Evolutionary conservation across 2,888 invertebrate species (phyloP).

Genomic region (Empis livida): DNA sequence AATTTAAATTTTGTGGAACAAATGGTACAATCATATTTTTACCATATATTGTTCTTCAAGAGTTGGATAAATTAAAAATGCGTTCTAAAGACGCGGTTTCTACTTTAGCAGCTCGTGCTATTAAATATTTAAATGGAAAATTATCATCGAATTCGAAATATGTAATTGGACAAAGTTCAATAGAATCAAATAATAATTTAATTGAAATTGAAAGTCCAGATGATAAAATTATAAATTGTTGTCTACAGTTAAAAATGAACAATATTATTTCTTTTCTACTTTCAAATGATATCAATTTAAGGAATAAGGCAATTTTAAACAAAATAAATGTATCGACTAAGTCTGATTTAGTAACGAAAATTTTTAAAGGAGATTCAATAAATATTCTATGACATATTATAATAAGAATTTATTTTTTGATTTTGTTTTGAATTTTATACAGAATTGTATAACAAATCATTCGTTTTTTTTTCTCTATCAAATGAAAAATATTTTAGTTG

Average conservation of each 20-base stretch:
- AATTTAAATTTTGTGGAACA: slow-evolving; percentile 21
- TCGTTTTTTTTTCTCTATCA: too few species aligned
- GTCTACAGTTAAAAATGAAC: slow-evolving; percentile 35
- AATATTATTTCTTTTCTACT: slow-evolving; percentile 35
- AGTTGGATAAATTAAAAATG: slow-evolving; percentile 38
- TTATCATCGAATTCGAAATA: slow-evolving; percentile 16
- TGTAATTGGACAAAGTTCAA: slow-evolving; percentile 37
- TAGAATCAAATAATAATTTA: slow-evolving; percentile 33
- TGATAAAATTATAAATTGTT: slow-evolving; percentile 41
- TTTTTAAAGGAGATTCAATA: too few species aligned
- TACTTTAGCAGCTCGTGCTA: slow-evolving; percentile 19
- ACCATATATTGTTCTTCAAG: slow-evolving; percentile 42
- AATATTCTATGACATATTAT: too few species aligned
- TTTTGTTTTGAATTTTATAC: too few species aligned
- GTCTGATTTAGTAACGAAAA: slow-evolving; percentile 17
- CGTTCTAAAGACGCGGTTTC: slow-evolving; percentile 16
- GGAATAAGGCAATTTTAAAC: slow-evolving; percentile 39
- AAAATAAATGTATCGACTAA: slow-evolving; percentile 27
- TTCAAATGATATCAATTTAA: slow-evolving; percentile 40
- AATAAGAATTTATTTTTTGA: too few species aligned
- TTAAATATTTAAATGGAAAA: slow-evolving; percentile 23
- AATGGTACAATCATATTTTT: slow-evolving; percentile 30
- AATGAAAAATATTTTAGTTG: too few species aligned
- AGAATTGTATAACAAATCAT: too few species aligned
- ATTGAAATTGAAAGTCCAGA: slow-evolving; percentile 35